Evolutionary conservation across 1,140 invertebrate genomes (phyloP), one percentile per base, ranked within the genome.

Genomic region (Drosophila aff.): DNA sequence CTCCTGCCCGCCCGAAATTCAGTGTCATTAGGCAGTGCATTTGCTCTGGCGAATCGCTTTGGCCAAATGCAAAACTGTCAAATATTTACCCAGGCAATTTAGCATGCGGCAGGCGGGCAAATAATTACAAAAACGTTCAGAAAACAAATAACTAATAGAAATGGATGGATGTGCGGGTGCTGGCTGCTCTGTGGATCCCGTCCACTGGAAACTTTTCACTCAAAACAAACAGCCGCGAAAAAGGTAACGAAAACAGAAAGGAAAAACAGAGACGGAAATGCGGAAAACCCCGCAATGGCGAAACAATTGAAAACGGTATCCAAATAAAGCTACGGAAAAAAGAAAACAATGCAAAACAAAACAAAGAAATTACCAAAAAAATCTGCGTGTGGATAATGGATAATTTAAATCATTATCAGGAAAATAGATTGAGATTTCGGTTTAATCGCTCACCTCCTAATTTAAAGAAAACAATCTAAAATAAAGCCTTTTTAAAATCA

Each of bases 121-220:
- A 90, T 90, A 90, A 90, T 91, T 90, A 85, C 85, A 91, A 90
- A 90, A 91, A 91, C 82, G 81, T 85, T 80, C 79, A 59, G 82
- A 91, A 91, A 91, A 91, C 76, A 90, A 90, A 90, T 85, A 89
- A 84, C 84, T 89, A 89, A 90, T 89, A 82, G 85, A 79, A 84
- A 82, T 79, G 77, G 55, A 82, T 79, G 76, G 66, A 76, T 38
- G 55, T 62, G 64, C 58, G 36, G 73, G 46, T 18, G 44, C 23
- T 4, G 33, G 33, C 21, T 41, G 36, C 36, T 26, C 53, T 26
- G 53, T 26, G 40, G 13, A 74, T 31, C 28, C n/a, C 28, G 26
- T 47, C 47, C 68, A n/a, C 40, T 23, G 63, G 38, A 44, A 52
- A 68, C 65, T 72, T 72, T 55, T 23, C 69, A 38, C 69, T 60